phyloP scores from a whole-genome alignment of 2,113 vertebrate species.

The Progne subis region DNA sequence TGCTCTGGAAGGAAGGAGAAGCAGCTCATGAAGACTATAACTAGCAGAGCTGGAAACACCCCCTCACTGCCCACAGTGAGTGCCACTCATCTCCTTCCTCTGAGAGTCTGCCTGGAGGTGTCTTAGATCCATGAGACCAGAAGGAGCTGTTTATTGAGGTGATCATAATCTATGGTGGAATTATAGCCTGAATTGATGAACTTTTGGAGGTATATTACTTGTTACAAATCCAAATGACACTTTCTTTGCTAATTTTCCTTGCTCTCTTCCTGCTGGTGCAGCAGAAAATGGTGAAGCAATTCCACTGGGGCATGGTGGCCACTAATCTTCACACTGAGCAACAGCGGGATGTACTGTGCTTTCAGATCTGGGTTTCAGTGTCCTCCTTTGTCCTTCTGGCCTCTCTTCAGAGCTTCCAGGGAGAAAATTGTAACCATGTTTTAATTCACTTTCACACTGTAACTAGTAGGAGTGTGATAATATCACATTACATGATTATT shows the following conservation, averaged over 20 bases:
- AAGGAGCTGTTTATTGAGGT: background rate
- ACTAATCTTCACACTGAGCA: background rate
- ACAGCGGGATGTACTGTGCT: background rate
- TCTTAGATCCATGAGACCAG: background rate
- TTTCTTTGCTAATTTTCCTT: background rate
- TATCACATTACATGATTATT: background rate
- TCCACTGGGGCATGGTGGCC: background rate
- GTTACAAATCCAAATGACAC: background rate
- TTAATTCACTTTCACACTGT: background rate
- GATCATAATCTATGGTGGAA: background rate
- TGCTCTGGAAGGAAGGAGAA: background rate
- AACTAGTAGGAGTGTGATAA: constrained; percentile 1
- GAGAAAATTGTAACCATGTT: background rate
- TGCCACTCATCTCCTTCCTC: background rate
- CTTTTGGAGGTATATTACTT: background rate
- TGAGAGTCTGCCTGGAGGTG: background rate
- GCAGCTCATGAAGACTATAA: background rate
- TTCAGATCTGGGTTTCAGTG: background rate
- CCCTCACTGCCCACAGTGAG: constrained; percentile 10
- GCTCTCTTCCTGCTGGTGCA: background rate
- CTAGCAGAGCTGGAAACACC: constrained; percentile 2
- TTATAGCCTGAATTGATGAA: background rate
- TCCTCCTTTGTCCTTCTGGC: background rate
- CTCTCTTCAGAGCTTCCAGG: background rate
- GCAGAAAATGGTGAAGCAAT: background rate